Conservation (phyloP, 2,113 vertebrate species). For the Trichomycterus rosablanca region DNA sequence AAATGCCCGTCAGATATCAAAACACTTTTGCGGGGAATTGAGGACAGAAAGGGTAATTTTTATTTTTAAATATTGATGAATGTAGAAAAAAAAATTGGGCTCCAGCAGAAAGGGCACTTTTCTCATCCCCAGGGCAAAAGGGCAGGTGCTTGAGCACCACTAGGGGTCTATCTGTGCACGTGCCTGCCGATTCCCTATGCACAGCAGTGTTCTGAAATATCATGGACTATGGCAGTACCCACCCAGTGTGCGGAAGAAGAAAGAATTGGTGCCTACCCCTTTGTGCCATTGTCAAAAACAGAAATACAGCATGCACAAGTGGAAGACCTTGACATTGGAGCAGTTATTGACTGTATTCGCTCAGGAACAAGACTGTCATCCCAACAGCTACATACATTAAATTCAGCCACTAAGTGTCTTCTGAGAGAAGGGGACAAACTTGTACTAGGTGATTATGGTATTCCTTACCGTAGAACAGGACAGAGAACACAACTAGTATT, state of each 20-base stretch:
- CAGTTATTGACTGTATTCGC: not conserved
- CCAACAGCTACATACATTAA: not conserved
- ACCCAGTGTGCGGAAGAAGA: not conserved
- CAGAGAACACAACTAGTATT: not conserved
- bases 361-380: not conserved
- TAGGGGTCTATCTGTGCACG: too few relatives aligned
- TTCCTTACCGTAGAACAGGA: too few relatives aligned
- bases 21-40: too few relatives aligned
- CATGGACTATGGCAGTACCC: not conserved
- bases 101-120: too few relatives aligned
- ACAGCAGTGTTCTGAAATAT: not conserved
- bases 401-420: too few relatives aligned
- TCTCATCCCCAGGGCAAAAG: too few relatives aligned
- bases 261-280: not conserved
- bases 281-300: not conserved
- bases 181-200: too few relatives aligned
- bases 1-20: too few relatives aligned
- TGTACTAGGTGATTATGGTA: not conserved
- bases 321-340: not conserved
- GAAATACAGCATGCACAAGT: slow-evolving; percentile 1
- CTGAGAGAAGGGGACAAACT: slow-evolving; percentile 1
- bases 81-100: too few relatives aligned
- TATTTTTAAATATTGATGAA: too few relatives aligned
- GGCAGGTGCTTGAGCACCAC: too few relatives aligned
- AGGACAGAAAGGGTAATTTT: too few relatives aligned